Evolutionary conservation across 2,797 vertebrate species (phyloP), one percentile per base, ranked within the genome.

Genomic region (Cercopithecus neglectus): DNA sequence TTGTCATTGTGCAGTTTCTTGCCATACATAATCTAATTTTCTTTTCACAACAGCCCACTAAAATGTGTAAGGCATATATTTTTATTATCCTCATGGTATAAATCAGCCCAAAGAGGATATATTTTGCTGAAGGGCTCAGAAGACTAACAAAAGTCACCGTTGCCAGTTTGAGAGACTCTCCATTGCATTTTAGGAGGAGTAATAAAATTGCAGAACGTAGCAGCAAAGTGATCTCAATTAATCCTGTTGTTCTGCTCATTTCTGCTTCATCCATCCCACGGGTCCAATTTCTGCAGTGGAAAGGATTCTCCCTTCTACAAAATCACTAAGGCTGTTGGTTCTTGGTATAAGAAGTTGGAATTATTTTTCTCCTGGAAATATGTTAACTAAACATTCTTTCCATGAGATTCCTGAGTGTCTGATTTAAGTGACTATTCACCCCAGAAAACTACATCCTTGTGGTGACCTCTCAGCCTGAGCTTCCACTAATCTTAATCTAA

Each of bases 401-500:
- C 26, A 26, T 17, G 22, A 75, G 83, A 80, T 21, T 87, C 55
- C 72, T 48, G 39, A 36, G 50, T 19, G 7, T 53, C 44, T 24
- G 33, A 9, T 50, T 57, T 86, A 95, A 97, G 75, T 89, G 96
- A 97, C 75, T 72, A 46, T 61, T 96, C 93, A 86, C 75, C n/a
- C 83, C 95, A 81, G 76, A 88, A 53, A 97, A 84, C 12, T 3
- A 0, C 24, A 95, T 55, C 96, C 95, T 17, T 94, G 89, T 64
- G 90, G 64, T 0, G 0, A 91, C 97, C 96, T 95, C 67, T 96
- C 92, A 21, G 92, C 33, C 95, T 82, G 55, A 53, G 24, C 53
- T 93, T 91, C 78, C 30, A 44, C 96, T 98, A 97, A 98, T 97
- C 95, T 97, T 98, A 98, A 98, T 97, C 97, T 91, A 72, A 57